A percentile compares a stretch with the other conserved stretches of the same genome.
These are phyloP conservation scores for Balaeniceps rex DNA, from an alignment of 2,113 vertebrate species.

Conservation along the genomic window DNA sequence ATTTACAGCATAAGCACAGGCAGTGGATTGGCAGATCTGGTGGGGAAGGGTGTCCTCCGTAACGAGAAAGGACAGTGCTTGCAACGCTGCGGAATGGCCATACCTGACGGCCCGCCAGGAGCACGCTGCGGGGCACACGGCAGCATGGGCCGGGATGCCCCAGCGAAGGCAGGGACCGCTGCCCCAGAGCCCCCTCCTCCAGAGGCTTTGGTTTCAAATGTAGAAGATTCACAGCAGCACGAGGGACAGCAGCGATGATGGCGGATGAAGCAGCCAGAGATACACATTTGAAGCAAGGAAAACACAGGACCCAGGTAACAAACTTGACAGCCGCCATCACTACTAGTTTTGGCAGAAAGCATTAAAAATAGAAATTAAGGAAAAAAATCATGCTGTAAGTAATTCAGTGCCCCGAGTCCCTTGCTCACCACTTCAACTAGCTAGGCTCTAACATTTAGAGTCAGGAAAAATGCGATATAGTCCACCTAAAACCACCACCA, in stretches of 20 bases:
- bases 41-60: not conserved
- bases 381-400: not conserved
- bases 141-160: not conserved
- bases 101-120: rapidly evolving
- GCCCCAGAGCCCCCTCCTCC: not conserved
- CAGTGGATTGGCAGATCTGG: too few relatives aligned
- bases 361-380: not conserved
- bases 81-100: rapidly evolving
- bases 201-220: not conserved
- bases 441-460: not conserved
- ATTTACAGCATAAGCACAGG: not conserved
- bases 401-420: not conserved
- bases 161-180: not conserved
- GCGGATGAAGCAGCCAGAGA: not conserved
- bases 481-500: not conserved
- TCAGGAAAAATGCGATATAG: not conserved
- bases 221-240: rapidly evolving
- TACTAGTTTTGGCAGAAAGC: not conserved
- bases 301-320: not conserved
- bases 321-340: not conserved
- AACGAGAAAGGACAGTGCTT: not conserved
- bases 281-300: not conserved
- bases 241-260: not conserved
- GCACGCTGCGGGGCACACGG: rapidly evolving
- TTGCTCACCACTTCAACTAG: not conserved